phyloP scores from a whole-genome alignment of 2,888 invertebrate species.

The Euplexia lucipara region DNA sequence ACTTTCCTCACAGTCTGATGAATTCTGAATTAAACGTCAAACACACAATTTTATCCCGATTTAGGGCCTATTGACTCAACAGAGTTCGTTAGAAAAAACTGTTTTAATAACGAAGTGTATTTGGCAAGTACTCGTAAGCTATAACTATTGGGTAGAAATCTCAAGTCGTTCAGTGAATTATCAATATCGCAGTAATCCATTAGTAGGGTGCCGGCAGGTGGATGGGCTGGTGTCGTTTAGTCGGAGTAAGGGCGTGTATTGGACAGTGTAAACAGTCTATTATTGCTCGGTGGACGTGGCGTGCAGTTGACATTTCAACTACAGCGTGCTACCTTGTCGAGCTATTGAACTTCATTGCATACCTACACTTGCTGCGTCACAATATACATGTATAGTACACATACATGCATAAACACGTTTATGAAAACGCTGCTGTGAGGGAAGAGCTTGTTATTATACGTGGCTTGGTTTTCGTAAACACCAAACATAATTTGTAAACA shows the following conservation, averaged over 20 bases:
- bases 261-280: conserved; percentile 62
- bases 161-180: conserved; percentile 51
- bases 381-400: conserved; percentile 2
- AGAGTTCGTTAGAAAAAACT: conserved; percentile 19
- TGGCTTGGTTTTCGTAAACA: neutral
- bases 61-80: conserved; percentile 20
- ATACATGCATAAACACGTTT: conserved; percentile 11
- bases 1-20: conserved; percentile 22
- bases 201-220: conserved; percentile 55
- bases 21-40: conserved; percentile 37
- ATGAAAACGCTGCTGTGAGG: neutral
- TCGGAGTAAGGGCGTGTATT: conserved; percentile 52
- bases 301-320: conserved; percentile 71
- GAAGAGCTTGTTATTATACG: neutral
- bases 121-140: conserved; percentile 30
- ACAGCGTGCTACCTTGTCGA: conserved; percentile 63
- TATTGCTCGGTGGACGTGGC: conserved; percentile 61
- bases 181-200: conserved; percentile 57
- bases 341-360: conserved; percentile 54
- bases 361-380: conserved; percentile 23
- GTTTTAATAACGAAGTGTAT: conserved; percentile 41
- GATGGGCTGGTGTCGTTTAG: conserved; percentile 41
- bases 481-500: neutral
- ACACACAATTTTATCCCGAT: conserved; percentile 31
- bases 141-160: conserved; percentile 39